phyloP scores from a whole-genome alignment of 2,113 vertebrate species.

The Tragelaphus imberbis region DNA sequence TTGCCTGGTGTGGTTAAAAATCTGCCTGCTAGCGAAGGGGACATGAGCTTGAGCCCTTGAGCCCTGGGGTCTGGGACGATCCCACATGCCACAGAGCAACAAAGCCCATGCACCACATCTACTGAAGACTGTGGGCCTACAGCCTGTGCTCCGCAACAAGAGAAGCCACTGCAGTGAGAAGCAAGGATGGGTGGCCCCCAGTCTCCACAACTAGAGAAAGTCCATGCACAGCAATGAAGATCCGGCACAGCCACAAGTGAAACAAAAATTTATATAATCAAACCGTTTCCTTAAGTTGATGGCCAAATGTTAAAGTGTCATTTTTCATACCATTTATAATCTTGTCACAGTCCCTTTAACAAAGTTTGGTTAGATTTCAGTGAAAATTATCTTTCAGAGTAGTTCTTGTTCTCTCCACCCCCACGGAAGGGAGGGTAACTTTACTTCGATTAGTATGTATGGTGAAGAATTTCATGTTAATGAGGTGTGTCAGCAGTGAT shows the following conservation, averaged over 20 bases:
- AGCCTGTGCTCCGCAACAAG: not conserved
- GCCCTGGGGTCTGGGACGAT: not conserved
- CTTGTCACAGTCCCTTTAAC: conserved; percentile 71
- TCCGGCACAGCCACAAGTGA: not conserved
- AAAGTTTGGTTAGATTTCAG: conserved; percentile 69
- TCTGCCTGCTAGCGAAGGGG: not conserved
- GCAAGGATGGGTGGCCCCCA: not conserved
- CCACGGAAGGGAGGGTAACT: conserved; percentile 30
- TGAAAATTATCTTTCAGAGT: conserved; percentile 73
- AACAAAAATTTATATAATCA: conserved; percentile 57
- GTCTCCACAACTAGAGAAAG: not conserved
- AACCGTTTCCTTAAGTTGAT: conserved; percentile 74
- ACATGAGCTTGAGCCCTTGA: not conserved
- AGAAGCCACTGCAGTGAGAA: not conserved
- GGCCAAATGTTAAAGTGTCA: conserved; percentile 80
- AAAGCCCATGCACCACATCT: not conserved
- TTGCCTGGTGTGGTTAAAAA: not conserved
- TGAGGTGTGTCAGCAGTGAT: conserved; percentile 85
- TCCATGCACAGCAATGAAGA: not conserved
- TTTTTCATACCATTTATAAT: conserved; percentile 78
- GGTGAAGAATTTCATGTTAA: conserved; percentile 86
- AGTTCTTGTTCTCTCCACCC: not conserved
- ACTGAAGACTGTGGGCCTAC: not conserved
- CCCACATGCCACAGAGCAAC: not conserved
- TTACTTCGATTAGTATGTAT: conserved; percentile 68